Evolutionary conservation across 1,140 invertebrate species (phyloP), one percentile per base, ranked within the genome.

Genomic region (Drosophila hydei): DNA sequence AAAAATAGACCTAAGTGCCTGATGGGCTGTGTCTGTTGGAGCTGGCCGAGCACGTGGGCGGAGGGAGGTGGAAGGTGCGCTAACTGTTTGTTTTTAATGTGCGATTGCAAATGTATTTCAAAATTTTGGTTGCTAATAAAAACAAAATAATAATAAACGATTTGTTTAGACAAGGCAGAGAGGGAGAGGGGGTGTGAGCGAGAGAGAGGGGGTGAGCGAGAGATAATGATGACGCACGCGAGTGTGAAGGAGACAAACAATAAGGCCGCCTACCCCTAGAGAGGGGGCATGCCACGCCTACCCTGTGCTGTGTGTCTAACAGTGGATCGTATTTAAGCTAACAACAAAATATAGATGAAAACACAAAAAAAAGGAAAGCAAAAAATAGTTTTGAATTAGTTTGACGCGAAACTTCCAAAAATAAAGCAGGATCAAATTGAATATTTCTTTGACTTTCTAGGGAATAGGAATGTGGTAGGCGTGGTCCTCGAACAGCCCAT

Each of bases 271-370:
- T 76, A 84, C 75, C 69, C 75, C 75, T 47, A 79, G 64, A 33
- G 30, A 11, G 30, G 30, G 80, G 59, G 65, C 70, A 75, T 14
- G 61, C 55, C 64, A 70, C 58, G 62, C 89, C 78, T 91, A 91
- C 89, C 85, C 89, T 78, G 23, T 80, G 77, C 54, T 91, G 83
- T 59, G 83, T 81, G 67, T 91, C 89, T 73, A 56, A 67, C 36
- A 64, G 81, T 56, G 84, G 85, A 91, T 91, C 89, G 62, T 91
- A 91, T 77, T 65, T 91, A 75, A 91, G 72, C 90, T 91, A 69
- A 14, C 38, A 61, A 23, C 38, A 51, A 42, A 30, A 42, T 38
- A 64, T 38, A 74, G 6, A 16, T 48, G 59, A 62, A 58, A 18
- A 62, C 52, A 36, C n/a, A 40, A 68, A 48, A 51, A 42, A 43